Base-by-base conservation (phyloP, 2,888 invertebrate genomes). In the Ariolimax columbianus region DNA sequence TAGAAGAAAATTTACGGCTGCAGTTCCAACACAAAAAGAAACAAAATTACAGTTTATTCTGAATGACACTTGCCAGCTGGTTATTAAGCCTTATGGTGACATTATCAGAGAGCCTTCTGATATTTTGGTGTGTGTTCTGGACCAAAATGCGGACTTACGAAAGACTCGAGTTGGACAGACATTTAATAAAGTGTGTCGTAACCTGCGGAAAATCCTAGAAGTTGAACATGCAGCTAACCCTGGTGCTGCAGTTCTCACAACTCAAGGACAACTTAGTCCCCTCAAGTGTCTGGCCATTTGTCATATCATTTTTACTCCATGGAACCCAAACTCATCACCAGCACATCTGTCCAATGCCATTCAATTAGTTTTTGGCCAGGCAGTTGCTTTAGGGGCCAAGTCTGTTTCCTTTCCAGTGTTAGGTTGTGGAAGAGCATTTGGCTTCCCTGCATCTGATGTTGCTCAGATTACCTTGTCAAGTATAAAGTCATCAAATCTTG, bases 161-260 rank as follows among this genome's bases (percentile, higher is more conserved):
- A 81, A 77, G 55, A 86, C 86, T 23, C 68, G 83, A 7, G 81
- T 86, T 26, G 86, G 83, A 38, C 59, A 47, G 30, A 68, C 86
- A 33, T 80, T 86, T 72, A 51, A 70, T 11, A 86, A 81, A 43
- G 47, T 36, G 6, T 83, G 77, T 63, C 83, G 68, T 43, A 38
- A 40, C 3, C 30, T 77, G n/a, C n/a, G 40, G 47, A 73, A 77
- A 66, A n/a, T 47, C 6, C 38, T 83, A 36, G 26, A 77, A n/a
- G 36, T 30, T 23, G 77, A 55, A 33, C 36, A 77, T 33, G 33
- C 43, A 14, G 47, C 77, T n/a, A 55, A 77, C 23, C 77, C 66
- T 30, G 26, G 6, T 68, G 77, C 55, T 77, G 33, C 36, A 38
- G 77, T 83, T 11, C 43, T 83, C 33, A 70, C 55, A 40, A 77